phyloP scores from a whole-genome alignment of 1,140 invertebrate species.

The Papilio polyxenes region DNA sequence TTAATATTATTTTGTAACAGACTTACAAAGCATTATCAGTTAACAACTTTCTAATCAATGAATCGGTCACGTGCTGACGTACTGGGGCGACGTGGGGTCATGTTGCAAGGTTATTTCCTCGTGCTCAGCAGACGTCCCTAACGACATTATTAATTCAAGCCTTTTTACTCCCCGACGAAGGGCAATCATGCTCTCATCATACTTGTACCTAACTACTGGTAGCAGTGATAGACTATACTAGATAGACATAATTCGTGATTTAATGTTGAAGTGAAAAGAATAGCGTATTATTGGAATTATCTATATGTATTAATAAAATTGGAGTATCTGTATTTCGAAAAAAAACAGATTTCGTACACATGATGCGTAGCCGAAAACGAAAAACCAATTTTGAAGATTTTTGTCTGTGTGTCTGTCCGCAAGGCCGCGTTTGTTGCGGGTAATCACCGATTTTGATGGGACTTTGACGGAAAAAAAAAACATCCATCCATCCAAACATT shows the following conservation, averaged over 20 bases:
- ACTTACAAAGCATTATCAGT: neutral
- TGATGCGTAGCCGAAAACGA: too few species aligned
- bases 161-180: neutral
- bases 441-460: too few species aligned
- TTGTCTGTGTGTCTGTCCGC: too few species aligned
- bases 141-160: constrained; percentile 25
- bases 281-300: neutral
- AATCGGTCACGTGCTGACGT: neutral
- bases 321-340: too few species aligned
- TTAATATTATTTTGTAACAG: neutral
- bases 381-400: too few species aligned
- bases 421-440: too few species aligned
- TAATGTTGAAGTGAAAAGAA: neutral
- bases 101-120: constrained; percentile 25
- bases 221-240: neutral
- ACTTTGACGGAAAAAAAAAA: too few species aligned
- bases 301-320: too few species aligned
- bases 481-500: too few species aligned
- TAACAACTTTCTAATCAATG: constrained; percentile 31
- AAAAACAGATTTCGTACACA: too few species aligned
- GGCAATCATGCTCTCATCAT: neutral
- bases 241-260: neutral
- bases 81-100: neutral
- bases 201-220: neutral
- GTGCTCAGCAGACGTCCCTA: neutral